Conservation (phyloP, 2,797 vertebrate species). For the Lindbergichthys nudifrons region DNA sequence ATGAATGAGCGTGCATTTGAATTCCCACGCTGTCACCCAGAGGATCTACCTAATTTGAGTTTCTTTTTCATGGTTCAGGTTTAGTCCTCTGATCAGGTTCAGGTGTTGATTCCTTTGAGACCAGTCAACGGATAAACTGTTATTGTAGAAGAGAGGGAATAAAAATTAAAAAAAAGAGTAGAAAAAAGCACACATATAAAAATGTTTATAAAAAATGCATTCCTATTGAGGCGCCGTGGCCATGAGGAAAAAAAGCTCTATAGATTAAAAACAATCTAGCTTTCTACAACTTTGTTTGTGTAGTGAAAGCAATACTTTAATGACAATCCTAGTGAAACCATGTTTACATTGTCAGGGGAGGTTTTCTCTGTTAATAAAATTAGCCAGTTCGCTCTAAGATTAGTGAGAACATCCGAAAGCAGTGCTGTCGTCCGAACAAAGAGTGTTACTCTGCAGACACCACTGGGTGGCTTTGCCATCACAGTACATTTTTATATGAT, state of each 20-base stretch:
- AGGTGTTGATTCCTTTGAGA: constrained; percentile 74
- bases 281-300: constrained; percentile 86
- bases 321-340: constrained; percentile 88
- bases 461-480: constrained; percentile 35
- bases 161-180: constrained; percentile 26
- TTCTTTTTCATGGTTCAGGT: constrained; percentile 73
- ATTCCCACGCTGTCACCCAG: constrained; percentile 54
- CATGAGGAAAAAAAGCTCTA: constrained; percentile 73
- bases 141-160: constrained; percentile 58
- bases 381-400: constrained; percentile 62
- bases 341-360: constrained; percentile 87
- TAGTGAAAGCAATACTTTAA: constrained; percentile 87
- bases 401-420: constrained; percentile 39
- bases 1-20: constrained; percentile 33
- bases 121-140: constrained; percentile 74
- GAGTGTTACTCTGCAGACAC: constrained; percentile 29
- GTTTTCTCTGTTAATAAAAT: constrained; percentile 69
- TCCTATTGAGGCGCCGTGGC: constrained; percentile 79
- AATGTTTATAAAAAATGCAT: constrained; percentile 81
- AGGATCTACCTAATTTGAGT: constrained; percentile 74
- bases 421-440: constrained; percentile 50
- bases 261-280: constrained; percentile 85
- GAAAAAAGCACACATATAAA: constrained; percentile 84
- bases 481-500: constrained; percentile 27
- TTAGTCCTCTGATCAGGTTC: constrained; percentile 75